Base-by-base conservation (phyloP, 2,888 invertebrate genomes). In the Maniola hyperantus region DNA sequence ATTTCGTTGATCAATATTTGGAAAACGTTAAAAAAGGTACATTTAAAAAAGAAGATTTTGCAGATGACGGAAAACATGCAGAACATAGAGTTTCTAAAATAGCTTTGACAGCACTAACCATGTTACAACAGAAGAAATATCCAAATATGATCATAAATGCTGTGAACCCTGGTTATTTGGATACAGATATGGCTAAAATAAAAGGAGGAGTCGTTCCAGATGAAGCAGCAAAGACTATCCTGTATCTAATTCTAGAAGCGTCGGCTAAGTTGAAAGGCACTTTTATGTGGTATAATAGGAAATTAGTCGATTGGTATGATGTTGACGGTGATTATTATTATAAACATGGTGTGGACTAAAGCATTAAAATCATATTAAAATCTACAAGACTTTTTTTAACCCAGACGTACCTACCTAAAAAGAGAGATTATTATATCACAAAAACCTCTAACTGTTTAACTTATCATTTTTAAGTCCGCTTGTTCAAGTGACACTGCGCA, bases 231-330 rank as follows among this genome's bases (percentile, higher is more conserved):
- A 75, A 85, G 85, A 80, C 94, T 76, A 93, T 96, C 0, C 78
- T 95, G 0, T 95, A 94, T 76, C 80, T 95, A 8, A 94, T 96
- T 58, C 82, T 96, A 5, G 93, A 95, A 10, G 94, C 95, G 0
- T 88, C 93, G 0, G 85, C 89, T 0, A 88, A 93, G 63, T 87
- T 95, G 26, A 94, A 93, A 77, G 96, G 96, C 0, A 87, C 92
- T 70, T 96, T 93, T 75, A 88, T 96, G 77, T 96, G 96, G 95
- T 75, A 82, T 58, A 91, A 95, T 74, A 91, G 89, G 53, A 89
- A 87, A 58, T 79, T 95, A 34, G 87, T 94, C 0, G 94, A 95
- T 79, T 96, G 96, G 96, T 85, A 80, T n/a, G 88, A 92, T 63
- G 73, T 79, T 44, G 81, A 87, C 62, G 79, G 81, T 5, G 87